phyloP scores from a whole-genome alignment of 2,888 invertebrate species.

The Synanthedon formicaeformis region DNA sequence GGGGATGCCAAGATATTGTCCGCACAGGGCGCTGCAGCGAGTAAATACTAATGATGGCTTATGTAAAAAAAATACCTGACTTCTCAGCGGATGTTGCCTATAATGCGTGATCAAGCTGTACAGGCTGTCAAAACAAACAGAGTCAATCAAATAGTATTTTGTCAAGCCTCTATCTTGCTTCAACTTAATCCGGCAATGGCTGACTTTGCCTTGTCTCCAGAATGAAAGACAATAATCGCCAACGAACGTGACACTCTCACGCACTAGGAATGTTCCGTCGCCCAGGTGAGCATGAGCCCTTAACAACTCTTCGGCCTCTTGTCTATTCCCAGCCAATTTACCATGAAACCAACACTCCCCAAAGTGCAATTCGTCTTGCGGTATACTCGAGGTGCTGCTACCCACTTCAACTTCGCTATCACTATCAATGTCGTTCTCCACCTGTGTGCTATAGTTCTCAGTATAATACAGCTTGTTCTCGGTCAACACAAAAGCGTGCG shows the following conservation, averaged over 20 bases:
- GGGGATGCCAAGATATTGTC: too few relatives aligned
- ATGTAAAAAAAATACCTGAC: slow-evolving; percentile 66
- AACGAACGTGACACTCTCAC: slow-evolving; percentile 95
- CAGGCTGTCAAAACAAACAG: slow-evolving; percentile 89
- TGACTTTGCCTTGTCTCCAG: slow-evolving; percentile 89
- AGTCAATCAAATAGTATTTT: slow-evolving; percentile 91
- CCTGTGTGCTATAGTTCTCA: slow-evolving; percentile 70
- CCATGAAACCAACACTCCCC: slow-evolving; percentile 96
- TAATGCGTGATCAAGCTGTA: slow-evolving; percentile 94
- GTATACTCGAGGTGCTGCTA: slow-evolving; percentile 70
- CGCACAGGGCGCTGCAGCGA: too few relatives aligned
- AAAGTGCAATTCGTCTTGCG: slow-evolving; percentile 90
- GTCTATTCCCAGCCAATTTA: slow-evolving; percentile 81
- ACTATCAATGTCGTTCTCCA: slow-evolving; percentile 69
- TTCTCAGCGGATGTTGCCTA: slow-evolving; percentile 85
- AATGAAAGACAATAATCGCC: slow-evolving; percentile 96
- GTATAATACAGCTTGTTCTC: slow-evolving; percentile 90
- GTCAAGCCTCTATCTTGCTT: slow-evolving; percentile 90
- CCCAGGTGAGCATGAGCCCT: slow-evolving; percentile 83
- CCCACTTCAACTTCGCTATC: slow-evolving; percentile 73
- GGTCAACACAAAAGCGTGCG: slow-evolving; percentile 93
- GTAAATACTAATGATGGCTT: too few relatives aligned
- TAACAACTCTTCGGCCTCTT: slow-evolving; percentile 84
- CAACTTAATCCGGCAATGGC: slow-evolving; percentile 92
- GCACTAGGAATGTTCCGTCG: slow-evolving; percentile 92